Base-by-base conservation (phyloP, 2,113 vertebrate genomes). In the Odocoileus virginianus region DNA sequence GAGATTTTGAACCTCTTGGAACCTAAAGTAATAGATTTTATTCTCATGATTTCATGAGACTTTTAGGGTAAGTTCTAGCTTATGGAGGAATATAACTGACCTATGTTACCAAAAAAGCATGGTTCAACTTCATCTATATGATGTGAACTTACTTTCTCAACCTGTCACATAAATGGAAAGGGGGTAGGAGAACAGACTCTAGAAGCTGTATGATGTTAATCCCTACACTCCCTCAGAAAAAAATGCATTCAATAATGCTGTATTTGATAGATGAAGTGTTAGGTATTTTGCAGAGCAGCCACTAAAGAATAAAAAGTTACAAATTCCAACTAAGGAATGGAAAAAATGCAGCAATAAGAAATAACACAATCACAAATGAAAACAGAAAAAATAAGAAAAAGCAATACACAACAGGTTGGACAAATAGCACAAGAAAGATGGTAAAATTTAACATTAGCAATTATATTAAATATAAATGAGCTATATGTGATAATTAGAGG, bases 1-100 rank as follows among this genome's bases (percentile, higher is more conserved):
- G 61, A 67, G 23, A 95, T 96, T 76, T 96, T 94, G 27, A 96
- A 45, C 14, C 60, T 88, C 57, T 79, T 85, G 50, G 36, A 89
- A 28, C 47, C 55, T 64, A 85, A 92, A 97, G 21, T 45, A 55
- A 55, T 33, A 23, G 6, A 28, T 58, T 87, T 71, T 87, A 45
- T 50, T 76, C 60, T 90, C 33, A 27, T 14, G 27, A 92, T 76
- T 90, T 60, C 47, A 15, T 54, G 45, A 92, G 36, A 9, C 14
- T 92, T 94, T 30, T 64, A 33, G 91, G 45, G 14, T 40, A 45
- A 52, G 17, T 61, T 91, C 33, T 19, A 74, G 33, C 74, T 79
- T 54, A 87, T 1, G 45, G 40, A 87, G 23, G 28, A 94, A 71
- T 71, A 14, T 54, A 40, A 19, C n/a, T 92, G 28, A 88, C 25